Evolutionary conservation across 2,888 invertebrate genomes (phyloP).

Genomic region (Lithophane ornitopus): DNA sequence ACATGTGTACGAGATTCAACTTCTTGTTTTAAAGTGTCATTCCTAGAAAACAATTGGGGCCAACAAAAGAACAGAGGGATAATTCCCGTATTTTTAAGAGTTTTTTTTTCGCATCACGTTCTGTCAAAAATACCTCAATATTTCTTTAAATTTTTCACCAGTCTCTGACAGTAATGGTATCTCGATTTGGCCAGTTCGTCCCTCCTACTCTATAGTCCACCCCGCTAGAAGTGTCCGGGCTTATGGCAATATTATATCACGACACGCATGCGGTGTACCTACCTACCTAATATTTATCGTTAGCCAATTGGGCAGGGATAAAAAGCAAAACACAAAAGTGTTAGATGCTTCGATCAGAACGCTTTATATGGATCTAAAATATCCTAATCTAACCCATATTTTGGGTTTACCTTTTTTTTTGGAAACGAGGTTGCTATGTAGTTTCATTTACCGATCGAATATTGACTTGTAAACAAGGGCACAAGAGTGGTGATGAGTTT

Average conservation of each 20-base stretch:
- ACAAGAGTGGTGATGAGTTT: too few relatives aligned
- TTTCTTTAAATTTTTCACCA: neutral
- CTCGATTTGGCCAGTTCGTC: neutral
- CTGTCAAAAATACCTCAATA: neutral
- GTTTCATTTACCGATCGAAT: neutral
- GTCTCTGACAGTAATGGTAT: neutral
- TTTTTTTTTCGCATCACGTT: neutral
- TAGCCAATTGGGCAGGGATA: neutral
- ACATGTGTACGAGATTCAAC: constrained; percentile 20
- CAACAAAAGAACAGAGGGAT: neutral
- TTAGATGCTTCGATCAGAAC: neutral
- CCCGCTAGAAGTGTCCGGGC: neutral
- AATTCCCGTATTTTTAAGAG: neutral
- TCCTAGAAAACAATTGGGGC: neutral
- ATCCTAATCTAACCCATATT: neutral
- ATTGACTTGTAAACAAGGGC: neutral
- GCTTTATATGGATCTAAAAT: neutral
- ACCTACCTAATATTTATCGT: constrained; percentile 2
- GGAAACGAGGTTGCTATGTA: neutral
- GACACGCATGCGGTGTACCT: neutral
- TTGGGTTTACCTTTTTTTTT: neutral
- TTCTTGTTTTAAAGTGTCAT: neutral
- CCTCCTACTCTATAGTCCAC: neutral
- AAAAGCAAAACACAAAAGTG: too few relatives aligned
- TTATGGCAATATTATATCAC: neutral